Evolutionary conservation across 2,113 vertebrate genomes (phyloP).

Genomic region (Malaclemys terrapin): DNA sequence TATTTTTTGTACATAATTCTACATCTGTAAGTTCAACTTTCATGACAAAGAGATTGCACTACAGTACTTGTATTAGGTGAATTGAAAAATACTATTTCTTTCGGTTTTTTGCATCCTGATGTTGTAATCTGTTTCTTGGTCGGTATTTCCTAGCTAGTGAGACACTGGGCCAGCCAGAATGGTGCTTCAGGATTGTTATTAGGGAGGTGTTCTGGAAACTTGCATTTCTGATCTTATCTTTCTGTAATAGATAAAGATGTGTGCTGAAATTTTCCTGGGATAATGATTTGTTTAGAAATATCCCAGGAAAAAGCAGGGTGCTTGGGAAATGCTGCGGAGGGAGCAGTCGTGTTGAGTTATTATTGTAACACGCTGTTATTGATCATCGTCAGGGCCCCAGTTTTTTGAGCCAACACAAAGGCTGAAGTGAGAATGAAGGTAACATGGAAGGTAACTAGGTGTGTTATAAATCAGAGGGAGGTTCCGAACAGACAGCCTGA

Average conservation of each 20-base stretch:
- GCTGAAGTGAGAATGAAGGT: background rate
- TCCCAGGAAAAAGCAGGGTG: background rate
- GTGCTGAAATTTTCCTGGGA: background rate
- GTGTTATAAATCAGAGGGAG: background rate
- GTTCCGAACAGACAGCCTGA: background rate
- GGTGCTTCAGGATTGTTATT: too few species aligned
- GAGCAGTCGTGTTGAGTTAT: background rate
- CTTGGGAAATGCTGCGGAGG: background rate
- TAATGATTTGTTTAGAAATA: background rate
- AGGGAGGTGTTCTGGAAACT: background rate
- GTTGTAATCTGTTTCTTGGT: too few species aligned
- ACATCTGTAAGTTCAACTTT: too few species aligned
- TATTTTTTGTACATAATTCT: too few species aligned
- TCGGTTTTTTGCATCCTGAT: too few species aligned
- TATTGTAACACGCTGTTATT: background rate
- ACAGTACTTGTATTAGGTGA: too few species aligned
- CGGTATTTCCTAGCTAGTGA: too few species aligned
- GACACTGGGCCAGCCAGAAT: too few species aligned
- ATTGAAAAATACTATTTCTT: too few species aligned
- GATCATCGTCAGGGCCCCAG: background rate
- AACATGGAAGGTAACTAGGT: background rate
- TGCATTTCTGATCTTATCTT: background rate
- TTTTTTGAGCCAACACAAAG: too few species aligned
- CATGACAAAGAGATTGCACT: too few species aligned
- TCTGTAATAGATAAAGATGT: background rate